Evolutionary conservation across 2,797 vertebrate genomes (phyloP), one percentile per base, ranked within the genome.

Genomic region (Oreortyx pictus): DNA sequence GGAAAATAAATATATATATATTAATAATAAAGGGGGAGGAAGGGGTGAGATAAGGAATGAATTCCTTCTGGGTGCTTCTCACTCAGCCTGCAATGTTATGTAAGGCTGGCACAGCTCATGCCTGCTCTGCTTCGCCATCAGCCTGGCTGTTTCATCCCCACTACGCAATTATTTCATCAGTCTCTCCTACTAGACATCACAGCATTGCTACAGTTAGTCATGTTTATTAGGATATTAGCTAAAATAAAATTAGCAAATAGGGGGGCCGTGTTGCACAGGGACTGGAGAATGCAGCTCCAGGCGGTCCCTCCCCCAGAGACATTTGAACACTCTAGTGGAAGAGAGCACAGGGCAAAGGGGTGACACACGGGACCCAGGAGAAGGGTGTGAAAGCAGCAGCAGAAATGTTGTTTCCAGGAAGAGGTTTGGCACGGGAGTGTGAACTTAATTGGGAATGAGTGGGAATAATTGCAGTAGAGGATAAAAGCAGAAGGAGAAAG

Each of bases 41-140:
- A 95, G 29, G 80, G 71, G 82, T 86, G 86, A 94, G 71, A 89
- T 77, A 86, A 93, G 78, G 80, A 89, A 14, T 67, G 41, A 86
- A 66, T 41, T 94, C 74, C 67, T 94, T 92, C 95, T 95, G 89
- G 74, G 93, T 91, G 77, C 88, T 95, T 95, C 88, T 94, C 85
- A 68, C 82, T 82, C 82, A 96, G 85, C 91, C 93, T 95, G 93
- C 92, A 94, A 64, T 74, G 94, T 96, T 95, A 96, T 80, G 68
- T 96, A 96, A 95, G 90, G 67, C 79, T 96, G 85, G 93, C 80
- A 93, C 80, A 88, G 89, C 80, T 95, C 92, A 92, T 95, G 95
- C 82, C 67, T 95, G 78, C 80, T 92, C 77, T 84, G 92, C 92
- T 92, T 91, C 5, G 2, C 89, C 93, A 93, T 93, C 89, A 88